Conservation (phyloP, 2,797 vertebrate species). For the Argya squamiceps region DNA sequence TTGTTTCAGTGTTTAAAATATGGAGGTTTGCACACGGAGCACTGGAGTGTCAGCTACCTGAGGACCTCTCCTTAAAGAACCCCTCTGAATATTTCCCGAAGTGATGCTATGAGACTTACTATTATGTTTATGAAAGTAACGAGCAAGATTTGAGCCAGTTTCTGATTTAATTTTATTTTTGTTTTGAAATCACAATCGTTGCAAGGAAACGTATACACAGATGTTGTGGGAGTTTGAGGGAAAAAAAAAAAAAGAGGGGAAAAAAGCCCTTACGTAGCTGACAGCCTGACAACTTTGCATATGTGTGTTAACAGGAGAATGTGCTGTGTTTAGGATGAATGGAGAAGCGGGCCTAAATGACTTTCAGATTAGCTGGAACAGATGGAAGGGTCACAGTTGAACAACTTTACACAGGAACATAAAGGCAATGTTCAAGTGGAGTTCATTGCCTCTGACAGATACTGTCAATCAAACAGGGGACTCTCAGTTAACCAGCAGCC, state of each 20-base stretch:
- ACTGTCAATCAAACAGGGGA: conserved; percentile 82
- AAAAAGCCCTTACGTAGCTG: conserved; percentile 65
- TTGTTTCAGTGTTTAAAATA: not conserved
- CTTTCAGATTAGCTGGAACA: conserved; percentile 90
- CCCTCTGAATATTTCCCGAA: not conserved
- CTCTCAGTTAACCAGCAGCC: conserved; percentile 75
- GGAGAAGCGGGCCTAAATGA: conserved; percentile 81
- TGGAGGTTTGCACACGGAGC: not conserved
- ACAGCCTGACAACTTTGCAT: conserved; percentile 81
- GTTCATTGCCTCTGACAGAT: conserved; percentile 88
- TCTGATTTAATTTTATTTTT: not conserved
- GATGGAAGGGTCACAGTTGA: conserved; percentile 92
- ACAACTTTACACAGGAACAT: conserved; percentile 87
- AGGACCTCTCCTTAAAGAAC: not conserved
- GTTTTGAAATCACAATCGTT: not conserved
- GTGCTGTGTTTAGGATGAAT: conserved; percentile 80
- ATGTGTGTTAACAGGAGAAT: conserved; percentile 85
- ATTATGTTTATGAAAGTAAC: not conserved
- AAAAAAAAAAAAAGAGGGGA: not conserved
- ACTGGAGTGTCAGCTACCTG: not conserved
- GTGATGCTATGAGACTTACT: not conserved
- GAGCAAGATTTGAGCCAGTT: not conserved
- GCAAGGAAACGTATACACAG: conserved; percentile 71
- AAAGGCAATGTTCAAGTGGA: conserved; percentile 86
- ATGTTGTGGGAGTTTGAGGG: conserved; percentile 71